A percentile compares a stretch with the other conserved stretches of the same genome.
Evolutionary conservation across 2,888 invertebrate genomes (phyloP).

Genomic region (Aplocera efformata): DNA sequence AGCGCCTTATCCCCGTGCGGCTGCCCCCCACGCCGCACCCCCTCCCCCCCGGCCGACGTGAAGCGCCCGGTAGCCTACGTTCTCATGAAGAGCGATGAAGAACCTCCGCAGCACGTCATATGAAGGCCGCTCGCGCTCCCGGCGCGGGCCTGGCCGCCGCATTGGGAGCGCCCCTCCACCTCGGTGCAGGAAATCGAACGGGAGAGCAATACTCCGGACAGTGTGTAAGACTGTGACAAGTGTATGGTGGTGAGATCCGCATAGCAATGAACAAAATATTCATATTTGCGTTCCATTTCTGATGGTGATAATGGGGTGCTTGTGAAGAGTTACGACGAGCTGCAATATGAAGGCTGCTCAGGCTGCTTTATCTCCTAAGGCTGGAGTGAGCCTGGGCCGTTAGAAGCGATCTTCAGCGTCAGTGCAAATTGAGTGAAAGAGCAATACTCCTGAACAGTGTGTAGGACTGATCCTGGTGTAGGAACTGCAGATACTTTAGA

Average conservation of each 20-base stretch:
- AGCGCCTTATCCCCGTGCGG: constrained; percentile 71
- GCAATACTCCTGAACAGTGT: no score
- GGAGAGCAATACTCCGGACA: constrained; percentile 68
- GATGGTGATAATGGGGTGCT: neutral
- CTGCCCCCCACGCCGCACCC: constrained; percentile 65
- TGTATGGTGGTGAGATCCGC: neutral
- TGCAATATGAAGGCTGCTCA: no score
- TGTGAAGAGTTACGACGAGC: no score
- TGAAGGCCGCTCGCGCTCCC: constrained; percentile 93
- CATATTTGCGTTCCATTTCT: neutral
- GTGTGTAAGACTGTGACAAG: constrained; percentile 43
- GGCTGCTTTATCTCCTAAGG: no score
- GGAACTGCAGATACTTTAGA: no score
- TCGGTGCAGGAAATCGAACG: constrained; percentile 51
- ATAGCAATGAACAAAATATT: no score
- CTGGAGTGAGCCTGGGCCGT: no score
- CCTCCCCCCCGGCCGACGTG: constrained; percentile 68
- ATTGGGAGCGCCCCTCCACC: constrained; percentile 76
- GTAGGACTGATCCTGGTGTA: no score
- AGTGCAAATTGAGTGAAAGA: no score
- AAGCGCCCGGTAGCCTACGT: constrained; percentile 82
- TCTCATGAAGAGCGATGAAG: constrained; percentile 82
- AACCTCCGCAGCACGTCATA: constrained; percentile 85
- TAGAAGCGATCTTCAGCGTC: no score
- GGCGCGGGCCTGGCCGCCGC: constrained; percentile 78